Evolutionary conservation across 2,113 vertebrate genomes (phyloP), one percentile per base, ranked within the genome.

Genomic region (Hippolais icterina): DNA sequence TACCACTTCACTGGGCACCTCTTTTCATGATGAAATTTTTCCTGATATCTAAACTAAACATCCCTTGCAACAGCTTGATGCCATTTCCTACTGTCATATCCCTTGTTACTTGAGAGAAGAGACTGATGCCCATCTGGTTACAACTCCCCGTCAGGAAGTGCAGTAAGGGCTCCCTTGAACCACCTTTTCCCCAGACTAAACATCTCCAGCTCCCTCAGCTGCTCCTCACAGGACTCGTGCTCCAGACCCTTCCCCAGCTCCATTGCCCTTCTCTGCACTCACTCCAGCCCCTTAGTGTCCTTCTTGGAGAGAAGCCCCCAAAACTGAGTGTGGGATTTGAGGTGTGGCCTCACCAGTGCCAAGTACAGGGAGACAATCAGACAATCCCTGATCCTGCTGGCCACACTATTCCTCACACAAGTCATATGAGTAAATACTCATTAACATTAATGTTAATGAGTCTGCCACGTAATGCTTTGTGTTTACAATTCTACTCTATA

Each of bases 101-200:
- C 6, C 11, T 44, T 24, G 4, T 50, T 39, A 42, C 10, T 5
- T 56, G 23, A 33, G 20, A 68, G 22, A 86, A 69, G 49, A 50
- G 15, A n/a, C 15, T 19, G 9, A n/a, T 10, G 28, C 31, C 9
- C 35, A 64, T 20, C 12, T 42, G 44, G 15, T 44, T 44, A 37
- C 35, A 57, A 1, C 5, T 29, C 28, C 17, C 37, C 28, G 23
- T 44, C 59, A 52, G 37, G 22, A 5, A 54, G 22, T 6, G 9
- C 6, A 3, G 12, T 24, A 37, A 54, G 6, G 5, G 35, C 5
- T 2, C 8, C 3, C 7, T 9, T 33, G 13, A 68, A 2, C 11
- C 6, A 6, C 33, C 37, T 71, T 9, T 71, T n/a, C 37, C 64
- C 19, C 11, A 15, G 7, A 0, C 3, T 28, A 37, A 74, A 25